Evolutionary conservation across 2,888 invertebrate genomes (phyloP), one percentile per base, ranked within the genome.

Genomic region (Acrocyrtus sp.): DNA sequence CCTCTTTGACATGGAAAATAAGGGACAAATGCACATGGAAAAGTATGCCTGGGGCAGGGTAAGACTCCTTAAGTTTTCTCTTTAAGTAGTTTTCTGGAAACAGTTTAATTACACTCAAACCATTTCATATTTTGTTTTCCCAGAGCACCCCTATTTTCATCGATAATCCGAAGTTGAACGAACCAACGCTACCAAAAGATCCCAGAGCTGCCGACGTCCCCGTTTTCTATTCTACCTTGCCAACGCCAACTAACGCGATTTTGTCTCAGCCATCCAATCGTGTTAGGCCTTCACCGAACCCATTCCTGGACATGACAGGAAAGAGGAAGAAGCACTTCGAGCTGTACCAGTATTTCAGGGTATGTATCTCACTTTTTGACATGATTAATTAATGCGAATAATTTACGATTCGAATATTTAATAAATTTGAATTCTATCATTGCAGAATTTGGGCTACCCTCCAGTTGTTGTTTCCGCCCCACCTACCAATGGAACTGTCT

Each of bases 41-140:
- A 62, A 74, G 47, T 74, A 74, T 41, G 68, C 51, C 17, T 74
- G 68, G 56, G 74, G 74, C 15, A 54, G 74, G 29, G 68, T 73
- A 57, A 53, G 62, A 34, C n/a, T n/a, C n/a, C n/a, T n/a, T n/a
- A n/a, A n/a, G n/a, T n/a, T n/a, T n/a, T n/a, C n/a, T n/a, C n/a
- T n/a, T n/a, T n/a, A n/a, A n/a, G 34, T 8, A 8, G 34, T 34
- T 34, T 34, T 5, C 34, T 34, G 12, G 34, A 34, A 34, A 5
- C 34, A 8, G 12, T 8, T 34, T 12, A 34, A 34, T 34, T n/a
- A n/a, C n/a, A n/a, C n/a, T n/a, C n/a, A n/a, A n/a, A n/a, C n/a
- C n/a, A n/a, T n/a, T n/a, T n/a, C n/a, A n/a, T n/a, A n/a, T n/a
- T n/a, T 34, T 34, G 12, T 34, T 34, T 34, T 34, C 12, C 12